Base-by-base conservation (phyloP, 1,140 invertebrate genomes). In the Triops cancriformis region DNA sequence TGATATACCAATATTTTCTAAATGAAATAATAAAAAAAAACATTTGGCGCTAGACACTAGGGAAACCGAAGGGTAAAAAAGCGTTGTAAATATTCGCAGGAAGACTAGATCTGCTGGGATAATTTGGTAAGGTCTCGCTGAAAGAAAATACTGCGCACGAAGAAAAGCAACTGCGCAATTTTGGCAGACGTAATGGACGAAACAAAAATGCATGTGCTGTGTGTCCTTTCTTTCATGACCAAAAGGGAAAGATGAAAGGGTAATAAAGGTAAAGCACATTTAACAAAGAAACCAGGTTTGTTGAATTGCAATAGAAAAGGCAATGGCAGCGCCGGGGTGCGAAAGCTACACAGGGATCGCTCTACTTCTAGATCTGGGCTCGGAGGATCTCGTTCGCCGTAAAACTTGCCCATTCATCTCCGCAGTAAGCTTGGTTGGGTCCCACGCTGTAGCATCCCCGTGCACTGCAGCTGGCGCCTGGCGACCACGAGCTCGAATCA, bases 401-500 rank as follows among this genome's bases (percentile, higher is more conserved):
- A 64, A 64, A 64, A n/a, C 14, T 6, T 64, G 51, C 14, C 51
- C 51, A 23, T 64, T 64, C 2, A 23, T 14, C 1, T 64, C 51
- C 6, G 51, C 51, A 23, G 51, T 64, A 6, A 64, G 0, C 23
- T 64, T 64, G n/a, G 51, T 64, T 64, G 51, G 51, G 2, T 64
- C 51, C 51, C 51, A 64, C 6, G 51, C 51, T 64, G 51, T 64
- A 5, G 51, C 51, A 64, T 64, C 51, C 6, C 51, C 51, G 1
- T 64, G 51, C 51, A 76, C 74, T n/a, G 74, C 80, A 10, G 78
- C 81, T 9, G 37, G 37, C 10, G 76, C 72, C 26, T 75, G 72
- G 73, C 79, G 73, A 31, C 82, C 82, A 75, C 87, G 84, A 3
- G 90, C 89, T 76, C 89, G 82, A 76, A 88, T 82, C 4, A 91